These are phyloP conservation scores for Apamea anceps DNA, from an alignment of 2,888 invertebrate species.

Conservation along the genomic window DNA sequence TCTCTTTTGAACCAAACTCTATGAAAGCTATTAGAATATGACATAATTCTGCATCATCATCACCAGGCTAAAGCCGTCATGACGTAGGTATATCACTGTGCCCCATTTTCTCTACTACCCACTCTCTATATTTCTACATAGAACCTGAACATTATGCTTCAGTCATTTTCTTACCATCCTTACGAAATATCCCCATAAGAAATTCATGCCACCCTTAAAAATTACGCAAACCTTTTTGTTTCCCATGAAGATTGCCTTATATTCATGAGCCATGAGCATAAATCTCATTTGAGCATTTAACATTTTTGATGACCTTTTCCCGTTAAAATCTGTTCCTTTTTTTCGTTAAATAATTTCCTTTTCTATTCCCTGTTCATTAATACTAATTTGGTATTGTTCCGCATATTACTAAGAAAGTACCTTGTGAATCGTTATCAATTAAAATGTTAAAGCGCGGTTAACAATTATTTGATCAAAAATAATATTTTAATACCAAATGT, in stretches of 20 bases:
- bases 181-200: conserved; percentile 12
- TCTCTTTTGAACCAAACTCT: background rate
- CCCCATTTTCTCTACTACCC: background rate
- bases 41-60: background rate
- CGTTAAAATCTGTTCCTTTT: conserved; percentile 24
- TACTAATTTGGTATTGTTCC: background rate
- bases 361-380: background rate
- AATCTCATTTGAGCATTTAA: conserved; percentile 43
- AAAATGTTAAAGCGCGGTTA: fast-evolving
- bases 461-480: background rate
- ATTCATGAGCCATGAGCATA: conserved; percentile 44
- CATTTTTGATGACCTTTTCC: conserved; percentile 15
- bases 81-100: too few species aligned
- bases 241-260: conserved; percentile 30
- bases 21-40: background rate
- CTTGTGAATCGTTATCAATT: background rate
- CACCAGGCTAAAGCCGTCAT: too few species aligned
- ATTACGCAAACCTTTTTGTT: conserved; percentile 38
- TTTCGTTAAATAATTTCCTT: background rate
- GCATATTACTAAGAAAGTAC: background rate
- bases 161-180: background rate
- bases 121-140: background rate
- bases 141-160: too few species aligned
- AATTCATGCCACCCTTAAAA: conserved; percentile 30
- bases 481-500: background rate